Evolutionary conservation across 2,797 vertebrate species (phyloP).

Genomic region (Taenioides sp.): DNA sequence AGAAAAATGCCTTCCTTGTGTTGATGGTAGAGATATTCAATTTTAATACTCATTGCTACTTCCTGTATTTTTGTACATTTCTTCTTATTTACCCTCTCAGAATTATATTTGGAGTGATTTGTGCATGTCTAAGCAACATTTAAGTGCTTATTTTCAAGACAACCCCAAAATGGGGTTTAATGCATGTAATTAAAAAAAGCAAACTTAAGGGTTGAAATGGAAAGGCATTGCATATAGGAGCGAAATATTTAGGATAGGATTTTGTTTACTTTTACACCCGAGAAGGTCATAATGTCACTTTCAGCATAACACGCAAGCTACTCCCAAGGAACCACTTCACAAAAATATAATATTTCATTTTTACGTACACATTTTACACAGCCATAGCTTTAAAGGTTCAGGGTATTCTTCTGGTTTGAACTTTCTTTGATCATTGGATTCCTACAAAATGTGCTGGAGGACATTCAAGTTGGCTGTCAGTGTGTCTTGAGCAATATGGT

Average conservation of each 20-base stretch:
- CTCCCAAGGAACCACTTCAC: not conserved
- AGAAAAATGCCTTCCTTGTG: no score
- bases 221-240: not conserved
- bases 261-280: not conserved
- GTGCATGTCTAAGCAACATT: no score
- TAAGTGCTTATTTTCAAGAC: no score
- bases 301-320: not conserved
- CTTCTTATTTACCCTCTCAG: no score
- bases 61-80: no score
- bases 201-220: not conserved
- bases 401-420: slow-evolving; percentile 19
- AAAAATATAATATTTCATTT: not conserved
- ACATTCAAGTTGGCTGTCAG: slow-evolving; percentile 10
- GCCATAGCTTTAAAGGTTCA: slow-evolving; percentile 9
- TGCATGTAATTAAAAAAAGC: not conserved
- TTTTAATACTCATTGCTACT: no score
- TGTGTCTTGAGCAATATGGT: slow-evolving; percentile 35
- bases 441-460: not conserved
- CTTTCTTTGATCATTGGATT: slow-evolving; percentile 16
- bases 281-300: not conserved
- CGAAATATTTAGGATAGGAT: not conserved
- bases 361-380: not conserved
- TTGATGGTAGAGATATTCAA: no score
- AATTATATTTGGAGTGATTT: no score
- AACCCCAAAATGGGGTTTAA: no score